These are phyloP conservation scores for Pyxicephalus adspersus DNA, from an alignment of 2,113 vertebrate genomes.

Conservation along the genomic window DNA sequence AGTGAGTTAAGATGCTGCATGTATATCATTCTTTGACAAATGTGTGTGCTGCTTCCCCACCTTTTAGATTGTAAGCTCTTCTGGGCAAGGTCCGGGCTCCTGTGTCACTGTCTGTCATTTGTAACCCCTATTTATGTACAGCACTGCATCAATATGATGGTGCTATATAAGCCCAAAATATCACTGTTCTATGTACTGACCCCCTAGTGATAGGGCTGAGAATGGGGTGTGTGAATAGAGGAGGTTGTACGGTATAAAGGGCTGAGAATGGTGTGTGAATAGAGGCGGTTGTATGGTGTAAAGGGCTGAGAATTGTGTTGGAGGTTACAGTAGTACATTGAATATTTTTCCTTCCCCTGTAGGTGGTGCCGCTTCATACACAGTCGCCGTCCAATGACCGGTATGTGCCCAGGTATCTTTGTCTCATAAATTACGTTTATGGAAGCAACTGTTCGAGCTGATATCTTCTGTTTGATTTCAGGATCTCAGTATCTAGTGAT, in stretches of 20 bases:
- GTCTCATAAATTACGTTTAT: no score
- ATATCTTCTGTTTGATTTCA: background rate
- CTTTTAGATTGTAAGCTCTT: no score
- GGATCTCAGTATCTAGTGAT: background rate
- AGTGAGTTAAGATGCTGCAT: background rate
- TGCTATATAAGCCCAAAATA: no score
- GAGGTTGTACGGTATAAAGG: background rate
- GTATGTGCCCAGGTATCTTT: background rate
- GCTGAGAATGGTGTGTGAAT: background rate
- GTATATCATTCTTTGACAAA: background rate
- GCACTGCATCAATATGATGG: no score
- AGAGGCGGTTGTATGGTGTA: no score
- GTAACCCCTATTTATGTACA: background rate
- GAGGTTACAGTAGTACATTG: no score
- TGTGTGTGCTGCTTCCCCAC: background rate
- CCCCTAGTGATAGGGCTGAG: no score
- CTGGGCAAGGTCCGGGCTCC: no score
- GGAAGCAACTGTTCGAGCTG: background rate
- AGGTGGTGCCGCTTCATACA: background rate
- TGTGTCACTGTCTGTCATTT: background rate
- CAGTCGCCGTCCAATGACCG: background rate
- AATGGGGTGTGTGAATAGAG: background rate
- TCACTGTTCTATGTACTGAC: no score
- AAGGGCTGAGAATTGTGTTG: no score
- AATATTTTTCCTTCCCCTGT: background rate